phyloP scores from a whole-genome alignment of 1,140 invertebrate genomes.

The Camponotus floridanus region DNA sequence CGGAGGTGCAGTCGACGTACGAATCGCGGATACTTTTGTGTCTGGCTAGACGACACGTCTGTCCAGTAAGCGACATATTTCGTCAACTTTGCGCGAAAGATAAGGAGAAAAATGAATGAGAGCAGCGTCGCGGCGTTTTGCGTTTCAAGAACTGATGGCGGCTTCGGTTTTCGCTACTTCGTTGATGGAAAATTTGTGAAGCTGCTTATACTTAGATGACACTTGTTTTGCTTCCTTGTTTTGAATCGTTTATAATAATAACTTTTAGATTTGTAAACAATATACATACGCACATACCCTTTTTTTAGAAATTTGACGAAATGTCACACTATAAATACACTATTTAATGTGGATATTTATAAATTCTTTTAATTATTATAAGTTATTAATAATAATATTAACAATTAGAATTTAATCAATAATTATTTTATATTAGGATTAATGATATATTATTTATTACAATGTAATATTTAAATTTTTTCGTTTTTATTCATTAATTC shows the following conservation, averaged over 20 bases:
- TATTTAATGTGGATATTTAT: not conserved
- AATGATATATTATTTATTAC: not conserved
- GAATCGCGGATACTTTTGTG: slow-evolving; percentile 34
- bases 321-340: not conserved
- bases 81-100: slow-evolving; percentile 27
- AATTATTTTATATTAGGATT: not conserved
- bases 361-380: not conserved
- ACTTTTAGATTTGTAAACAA: not conserved
- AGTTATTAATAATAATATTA: not conserved
- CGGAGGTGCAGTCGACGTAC: slow-evolving; percentile 1
- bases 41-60: slow-evolving; percentile 51
- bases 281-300: no score
- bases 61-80: slow-evolving; percentile 36
- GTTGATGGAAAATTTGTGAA: slow-evolving; percentile 8
- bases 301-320: not conserved
- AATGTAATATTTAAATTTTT: not conserved
- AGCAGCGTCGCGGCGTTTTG: slow-evolving; percentile 36
- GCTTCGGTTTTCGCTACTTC: slow-evolving; percentile 39
- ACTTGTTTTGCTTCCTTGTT: not conserved
- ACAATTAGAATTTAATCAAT: slow-evolving; percentile 2
- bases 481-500: not conserved
- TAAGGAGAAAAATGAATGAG: slow-evolving; percentile 38
- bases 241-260: not conserved
- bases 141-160: slow-evolving; percentile 53
- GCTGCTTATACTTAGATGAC: not conserved